Base-by-base conservation (phyloP, 2,113 vertebrate genomes). In the Corapipo altera region DNA sequence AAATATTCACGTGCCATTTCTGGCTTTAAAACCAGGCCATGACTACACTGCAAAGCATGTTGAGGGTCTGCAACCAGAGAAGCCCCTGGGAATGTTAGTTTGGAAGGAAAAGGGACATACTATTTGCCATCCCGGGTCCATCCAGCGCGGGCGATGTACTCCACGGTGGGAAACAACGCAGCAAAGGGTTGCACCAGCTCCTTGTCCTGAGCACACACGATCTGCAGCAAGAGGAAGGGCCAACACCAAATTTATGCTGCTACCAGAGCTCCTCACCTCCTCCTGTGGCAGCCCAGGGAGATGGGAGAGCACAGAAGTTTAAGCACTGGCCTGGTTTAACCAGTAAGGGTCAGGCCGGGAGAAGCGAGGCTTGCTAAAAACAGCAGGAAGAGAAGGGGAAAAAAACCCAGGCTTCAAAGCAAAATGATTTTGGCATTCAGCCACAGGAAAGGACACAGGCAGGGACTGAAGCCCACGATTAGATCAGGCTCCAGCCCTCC, bases 61-160 rank as follows among this genome's bases (percentile, higher is more conserved):
- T 0, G 0, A 87, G 44, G 37, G 57, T 16, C 57, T 91, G 62
- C 28, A 57, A 41, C 26, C 52, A 58, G 8, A 43, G 26, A 23
- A 89, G 27, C 46, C 33, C 46, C 44, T 2, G 11, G 54, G 26
- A 43, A 6, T 1, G 2, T 27, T 18, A 54, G 28, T 81, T 15
- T 78, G 80, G 61, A 61, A 89, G 61, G 46, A 91, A 97, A 98
- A 88, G 32, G 33, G 39, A 94, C 41, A 54, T 95, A 99, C 99
- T 98, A 99, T 98, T 99, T 99, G 94, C 99, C 99, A 3, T 99
- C 99, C 35, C 95, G 98, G 9, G 99, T 99, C 99, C 99, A 99
- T 85, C 99, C 99, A 2, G 99, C 99, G 84, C 99, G 98, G 46
- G 99, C 99, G 15, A 99, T 98, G 97, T 99, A 99, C 93, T 99